These are phyloP conservation scores for Trypoxylus dichotomus DNA, from an alignment of 1,140 invertebrate genomes.

Conservation along the genomic window DNA sequence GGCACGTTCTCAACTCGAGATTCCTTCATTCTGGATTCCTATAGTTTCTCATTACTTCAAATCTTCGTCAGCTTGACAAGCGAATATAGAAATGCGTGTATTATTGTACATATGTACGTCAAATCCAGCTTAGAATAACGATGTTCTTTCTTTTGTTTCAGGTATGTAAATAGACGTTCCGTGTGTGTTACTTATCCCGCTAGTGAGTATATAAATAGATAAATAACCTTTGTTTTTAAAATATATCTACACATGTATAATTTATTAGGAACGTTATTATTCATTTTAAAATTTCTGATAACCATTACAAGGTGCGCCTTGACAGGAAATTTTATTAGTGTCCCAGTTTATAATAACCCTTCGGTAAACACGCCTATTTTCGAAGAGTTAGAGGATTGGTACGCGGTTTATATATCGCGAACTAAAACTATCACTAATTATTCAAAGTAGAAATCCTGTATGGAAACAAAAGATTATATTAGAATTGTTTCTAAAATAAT, in stretches of 20 bases:
- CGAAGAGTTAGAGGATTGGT: neutral
- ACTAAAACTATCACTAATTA: neutral
- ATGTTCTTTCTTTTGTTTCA: neutral
- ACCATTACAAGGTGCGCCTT: neutral
- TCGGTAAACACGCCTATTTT: neutral
- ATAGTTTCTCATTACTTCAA: neutral
- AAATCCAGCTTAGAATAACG: neutral
- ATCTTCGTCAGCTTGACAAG: neutral
- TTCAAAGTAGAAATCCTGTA: neutral
- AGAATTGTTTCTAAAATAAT: neutral
- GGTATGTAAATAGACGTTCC: neutral
- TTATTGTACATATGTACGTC: neutral
- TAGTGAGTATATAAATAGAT: neutral
- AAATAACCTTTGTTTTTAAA: neutral
- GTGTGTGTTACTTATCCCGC: neutral
- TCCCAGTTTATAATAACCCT: slow-evolving; percentile 17
- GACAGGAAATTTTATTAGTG: slow-evolving; percentile 4
- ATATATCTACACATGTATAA: neutral
- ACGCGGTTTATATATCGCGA: neutral
- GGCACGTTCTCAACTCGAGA: neutral
- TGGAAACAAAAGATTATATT: neutral
- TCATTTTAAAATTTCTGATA: neutral
- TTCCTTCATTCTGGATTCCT: neutral
- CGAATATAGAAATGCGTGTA: neutral
- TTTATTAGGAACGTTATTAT: neutral